These are phyloP conservation scores for Meganola albula DNA, from an alignment of 2,888 invertebrate genomes.

Conservation along the genomic window DNA sequence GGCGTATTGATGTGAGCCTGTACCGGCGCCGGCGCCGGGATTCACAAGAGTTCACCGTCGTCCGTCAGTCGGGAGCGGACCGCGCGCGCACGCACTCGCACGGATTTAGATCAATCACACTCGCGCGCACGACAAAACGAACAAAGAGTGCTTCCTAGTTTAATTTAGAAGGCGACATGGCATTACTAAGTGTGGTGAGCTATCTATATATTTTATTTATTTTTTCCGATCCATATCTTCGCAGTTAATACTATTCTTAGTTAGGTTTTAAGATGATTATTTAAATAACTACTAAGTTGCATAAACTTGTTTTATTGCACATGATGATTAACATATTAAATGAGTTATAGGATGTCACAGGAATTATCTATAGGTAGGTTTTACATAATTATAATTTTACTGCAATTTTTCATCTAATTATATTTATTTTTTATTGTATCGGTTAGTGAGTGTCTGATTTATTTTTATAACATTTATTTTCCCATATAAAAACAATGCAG, in stretches of 20 bases:
- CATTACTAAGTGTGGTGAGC: slow-evolving; percentile 54
- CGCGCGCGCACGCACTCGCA: slow-evolving; percentile 47
- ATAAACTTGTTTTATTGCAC: slow-evolving; percentile 16
- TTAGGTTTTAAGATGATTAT: no score
- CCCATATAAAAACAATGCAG: no score
- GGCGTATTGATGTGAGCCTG: slow-evolving; percentile 36
- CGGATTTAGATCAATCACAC: slow-evolving; percentile 28
- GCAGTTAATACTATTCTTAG: no score
- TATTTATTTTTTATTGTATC: no score
- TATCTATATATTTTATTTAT: slow-evolving; percentile 17
- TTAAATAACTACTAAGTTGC: slow-evolving; percentile 17
- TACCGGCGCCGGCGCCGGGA: slow-evolving; percentile 43
- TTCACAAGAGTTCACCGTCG: slow-evolving; percentile 49
- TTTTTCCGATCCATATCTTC: no score
- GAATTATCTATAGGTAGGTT: slow-evolving; percentile 10
- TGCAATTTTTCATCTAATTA: no score
- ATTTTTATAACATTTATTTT: no score
- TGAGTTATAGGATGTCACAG: slow-evolving; percentile 25
- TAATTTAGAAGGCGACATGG: slow-evolving; percentile 60
- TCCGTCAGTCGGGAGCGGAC: slow-evolving; percentile 36
- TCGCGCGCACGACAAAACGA: slow-evolving; percentile 41
- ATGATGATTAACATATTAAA: slow-evolving; percentile 27
- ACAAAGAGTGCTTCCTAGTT: slow-evolving; percentile 58
- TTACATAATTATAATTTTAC: slow-evolving; percentile 15
- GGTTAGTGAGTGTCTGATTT: no score